Base-by-base conservation (phyloP, 2,888 invertebrate genomes). In the Drosophila paranaensis region DNA sequence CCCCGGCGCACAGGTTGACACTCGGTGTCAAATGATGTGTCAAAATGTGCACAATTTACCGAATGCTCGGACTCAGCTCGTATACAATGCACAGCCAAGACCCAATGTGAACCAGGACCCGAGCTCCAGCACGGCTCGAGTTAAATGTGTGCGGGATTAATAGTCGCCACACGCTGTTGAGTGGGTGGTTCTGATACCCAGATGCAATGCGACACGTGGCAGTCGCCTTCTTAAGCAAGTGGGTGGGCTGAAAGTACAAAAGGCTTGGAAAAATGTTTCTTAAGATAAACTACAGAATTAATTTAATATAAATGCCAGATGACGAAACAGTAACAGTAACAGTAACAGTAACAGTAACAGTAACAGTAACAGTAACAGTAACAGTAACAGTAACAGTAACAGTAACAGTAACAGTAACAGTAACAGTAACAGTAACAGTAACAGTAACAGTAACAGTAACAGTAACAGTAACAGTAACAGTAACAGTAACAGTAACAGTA, bases 21-120 rank as follows among this genome's bases (percentile, higher is more conserved):
- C 80, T 69, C 80, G 75, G 80, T 89, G 89, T 90, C 90, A 90
- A 90, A 90, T 90, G 89, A 89, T 87, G 90, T 89, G 89, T 90
- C 89, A 89, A 90, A 90, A 89, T 88, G 80, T 82, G 82, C 82
- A 78, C 79, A 88, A 90, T 88, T 80, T 90, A 90, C 80, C 75
- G 77, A 80, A 74, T 78, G 79, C 74, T 73, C 68, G 77, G 75
- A 58, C 66, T 64, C 56, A 62, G 65, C 46, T 45, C 35, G 39
- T 35, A 45, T 40, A 46, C 71, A 71, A 60, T 66, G 53, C 54
- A 55, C 53, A 40, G 53, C n/a, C 58, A 27, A 14, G 42, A 40
- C 39, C 64, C 48, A 60, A 56, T 14, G 10, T 14, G 39, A 9
- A 20, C 20, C 2, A 14, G 10, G 45, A 46, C 16, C 10, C 46